Base-by-base conservation (phyloP, 2,888 invertebrate species). In the Dicyrtomina minuta region DNA sequence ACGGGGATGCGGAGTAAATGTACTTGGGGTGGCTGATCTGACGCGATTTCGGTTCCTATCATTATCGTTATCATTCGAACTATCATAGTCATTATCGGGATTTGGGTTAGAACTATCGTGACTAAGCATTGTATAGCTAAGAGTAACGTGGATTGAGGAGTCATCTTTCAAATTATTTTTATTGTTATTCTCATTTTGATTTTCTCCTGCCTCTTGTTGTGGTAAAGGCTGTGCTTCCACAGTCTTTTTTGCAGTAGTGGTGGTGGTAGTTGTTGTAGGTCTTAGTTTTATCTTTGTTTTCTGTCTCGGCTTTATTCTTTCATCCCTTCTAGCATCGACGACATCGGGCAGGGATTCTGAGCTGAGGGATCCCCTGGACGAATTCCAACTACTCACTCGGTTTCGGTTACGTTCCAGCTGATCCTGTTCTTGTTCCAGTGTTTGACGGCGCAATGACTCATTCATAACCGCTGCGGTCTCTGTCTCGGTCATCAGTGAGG, bases 51-150 rank as follows among this genome's bases (percentile, higher is more conserved):
- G 33, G 8, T 8, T 33, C 3, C 33, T 33, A 24, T 26, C 56
- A 3, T 2, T 17, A 13, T 56, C 56, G 1, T 4, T 1, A n/a
- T 26, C 66, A 44, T 49, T 39, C 20, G 51, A 33, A 49, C 17
- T 33, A 33, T 33, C 33, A 33, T 33, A 33, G 8, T 33, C 33
- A 33, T 33, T 33, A 33, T 8, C 8, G n/a, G n/a, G n/a, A n/a
- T n/a, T n/a, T n/a, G 53, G 33, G 10, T 46, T 49, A 49, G n/a
- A 4, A n/a, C 12, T n/a, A 8, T n/a, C 24, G 10, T 39, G 15
- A n/a, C 24, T 43, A 13, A 49, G 22, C 20, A 59, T 20, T 20
- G 58, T 64, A 59, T 70, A 65, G 24, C 55, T 66, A 43, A 66
- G 58, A 44, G 60, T 60, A 3, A 59, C 59, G 22, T 55, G 51